phyloP scores from a whole-genome alignment of 2,888 invertebrate genomes.

The Rhaphigaster nebulosa region DNA sequence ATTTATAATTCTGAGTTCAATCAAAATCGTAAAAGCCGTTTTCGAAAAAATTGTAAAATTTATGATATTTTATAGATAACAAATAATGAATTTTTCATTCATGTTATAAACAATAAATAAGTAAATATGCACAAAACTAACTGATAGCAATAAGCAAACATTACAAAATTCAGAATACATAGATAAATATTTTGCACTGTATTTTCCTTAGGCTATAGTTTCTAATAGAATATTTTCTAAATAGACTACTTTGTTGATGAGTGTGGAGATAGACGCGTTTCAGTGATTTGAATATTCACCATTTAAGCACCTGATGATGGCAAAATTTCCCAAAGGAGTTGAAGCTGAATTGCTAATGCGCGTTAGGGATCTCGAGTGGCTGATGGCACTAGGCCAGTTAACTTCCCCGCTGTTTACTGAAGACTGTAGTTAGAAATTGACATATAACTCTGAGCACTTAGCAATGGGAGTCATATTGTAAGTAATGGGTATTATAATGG shows the following conservation, averaged over 20 bases:
- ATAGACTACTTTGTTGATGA: neutral
- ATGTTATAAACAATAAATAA: too few species aligned
- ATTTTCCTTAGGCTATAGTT: neutral
- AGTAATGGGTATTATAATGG: neutral
- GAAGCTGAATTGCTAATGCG: conserved; percentile 3
- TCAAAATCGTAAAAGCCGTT: too few species aligned
- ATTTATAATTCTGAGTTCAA: too few species aligned
- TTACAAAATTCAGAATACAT: too few species aligned
- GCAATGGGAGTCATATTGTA: neutral
- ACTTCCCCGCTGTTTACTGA: neutral
- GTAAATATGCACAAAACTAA: too few species aligned
- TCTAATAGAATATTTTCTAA: too few species aligned
- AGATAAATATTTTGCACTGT: neutral
- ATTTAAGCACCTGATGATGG: neutral
- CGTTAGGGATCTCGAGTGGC: too few species aligned
- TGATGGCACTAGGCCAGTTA: neutral
- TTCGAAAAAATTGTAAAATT: too few species aligned
- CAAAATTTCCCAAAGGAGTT: conserved; percentile 14
- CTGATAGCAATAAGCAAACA: too few species aligned
- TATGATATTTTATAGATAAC: too few species aligned
- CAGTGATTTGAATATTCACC: neutral
- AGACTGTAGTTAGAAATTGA: neutral
- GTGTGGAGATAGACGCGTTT: neutral
- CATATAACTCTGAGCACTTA: too few species aligned
- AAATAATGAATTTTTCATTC: too few species aligned